Evolutionary conservation across 2,113 vertebrate species (phyloP).

Genomic region (Poeciliopsis turrubarensis): DNA sequence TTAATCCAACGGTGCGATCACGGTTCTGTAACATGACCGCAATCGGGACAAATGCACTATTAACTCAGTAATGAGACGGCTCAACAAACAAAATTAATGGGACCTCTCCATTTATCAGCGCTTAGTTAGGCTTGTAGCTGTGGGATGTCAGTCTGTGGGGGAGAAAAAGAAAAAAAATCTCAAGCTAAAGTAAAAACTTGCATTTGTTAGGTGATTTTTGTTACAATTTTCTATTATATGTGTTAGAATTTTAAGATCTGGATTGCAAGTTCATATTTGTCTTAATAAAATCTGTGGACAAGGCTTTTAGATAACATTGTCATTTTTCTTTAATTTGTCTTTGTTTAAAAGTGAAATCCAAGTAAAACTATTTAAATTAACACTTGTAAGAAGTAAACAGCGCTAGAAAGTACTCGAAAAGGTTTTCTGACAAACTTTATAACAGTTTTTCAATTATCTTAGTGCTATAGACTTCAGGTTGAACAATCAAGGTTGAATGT

Average conservation of each 20-base stretch:
- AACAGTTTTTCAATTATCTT: no score
- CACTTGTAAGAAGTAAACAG: no score
- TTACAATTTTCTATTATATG: background rate
- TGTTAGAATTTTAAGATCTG: background rate
- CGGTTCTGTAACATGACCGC: conserved; percentile 61
- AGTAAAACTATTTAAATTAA: background rate
- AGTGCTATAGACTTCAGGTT: no score
- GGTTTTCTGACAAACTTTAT: no score
- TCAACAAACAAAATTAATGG: conserved; percentile 75
- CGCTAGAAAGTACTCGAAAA: background rate
- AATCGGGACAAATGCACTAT: conserved; percentile 74
- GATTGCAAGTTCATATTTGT: conserved; percentile 4
- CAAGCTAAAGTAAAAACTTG: conserved; percentile 7
- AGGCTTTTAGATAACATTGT: background rate
- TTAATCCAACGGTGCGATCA: conserved; percentile 60
- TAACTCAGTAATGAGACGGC: conserved; percentile 76
- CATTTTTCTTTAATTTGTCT: no score
- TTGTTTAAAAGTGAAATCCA: no score
- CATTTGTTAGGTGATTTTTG: background rate
- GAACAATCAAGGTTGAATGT: no score
- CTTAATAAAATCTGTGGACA: background rate
- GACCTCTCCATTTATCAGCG: conserved; percentile 53
- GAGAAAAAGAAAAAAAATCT: background rate
- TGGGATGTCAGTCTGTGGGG: conserved; percentile 16
- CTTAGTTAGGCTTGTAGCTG: conserved; percentile 53